These are phyloP conservation scores for Falco punctatus DNA, from an alignment of 2,113 vertebrate species.

Conservation along the genomic window DNA sequence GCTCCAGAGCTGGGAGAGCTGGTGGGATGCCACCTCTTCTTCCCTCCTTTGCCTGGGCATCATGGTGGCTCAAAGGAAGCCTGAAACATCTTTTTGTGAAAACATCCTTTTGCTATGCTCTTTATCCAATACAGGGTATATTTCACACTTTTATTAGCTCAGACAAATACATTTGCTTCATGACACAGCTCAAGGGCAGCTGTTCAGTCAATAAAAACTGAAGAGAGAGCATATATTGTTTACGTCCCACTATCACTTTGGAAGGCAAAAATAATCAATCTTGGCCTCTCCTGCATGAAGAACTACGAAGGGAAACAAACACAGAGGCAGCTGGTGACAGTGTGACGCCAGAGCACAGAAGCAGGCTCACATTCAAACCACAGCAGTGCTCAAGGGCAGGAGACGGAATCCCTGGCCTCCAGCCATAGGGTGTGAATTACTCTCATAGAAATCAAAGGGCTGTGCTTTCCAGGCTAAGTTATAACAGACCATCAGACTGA, in stretches of 20 bases:
- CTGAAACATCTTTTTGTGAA: background rate
- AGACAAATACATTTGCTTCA: background rate
- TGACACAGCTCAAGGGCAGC: background rate
- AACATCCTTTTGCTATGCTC: background rate
- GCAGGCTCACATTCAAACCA: background rate
- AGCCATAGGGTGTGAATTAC: background rate
- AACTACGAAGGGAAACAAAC: background rate
- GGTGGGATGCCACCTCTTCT: background rate
- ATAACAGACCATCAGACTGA: background rate
- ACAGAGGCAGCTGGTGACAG: background rate
- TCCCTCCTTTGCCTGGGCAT: background rate
- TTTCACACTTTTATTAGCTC: slow-evolving; percentile 3
- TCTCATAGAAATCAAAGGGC: background rate
- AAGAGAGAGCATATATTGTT: background rate
- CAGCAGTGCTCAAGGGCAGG: background rate
- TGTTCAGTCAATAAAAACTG: slow-evolving; percentile 8
- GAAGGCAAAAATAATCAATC: background rate
- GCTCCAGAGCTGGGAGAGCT: background rate
- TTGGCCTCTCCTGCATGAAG: background rate
- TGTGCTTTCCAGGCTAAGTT: background rate
- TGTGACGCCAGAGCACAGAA: background rate
- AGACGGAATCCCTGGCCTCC: background rate
- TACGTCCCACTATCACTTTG: background rate
- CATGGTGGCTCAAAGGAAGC: background rate
- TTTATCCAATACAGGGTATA: background rate